These are phyloP conservation scores for Yoshiicerus persimilis DNA, from an alignment of 1,140 invertebrate genomes.

Conservation along the genomic window DNA sequence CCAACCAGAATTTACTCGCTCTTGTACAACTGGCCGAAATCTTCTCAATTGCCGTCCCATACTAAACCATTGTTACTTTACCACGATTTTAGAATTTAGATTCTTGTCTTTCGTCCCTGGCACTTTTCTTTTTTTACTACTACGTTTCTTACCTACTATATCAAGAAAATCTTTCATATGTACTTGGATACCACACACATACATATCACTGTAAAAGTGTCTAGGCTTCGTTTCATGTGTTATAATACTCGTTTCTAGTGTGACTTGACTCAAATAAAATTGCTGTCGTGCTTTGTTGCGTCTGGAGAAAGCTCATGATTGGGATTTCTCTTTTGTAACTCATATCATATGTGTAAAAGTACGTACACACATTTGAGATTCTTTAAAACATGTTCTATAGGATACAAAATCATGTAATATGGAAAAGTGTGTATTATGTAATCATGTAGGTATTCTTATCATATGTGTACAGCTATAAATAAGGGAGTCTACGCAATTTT, in stretches of 20 bases:
- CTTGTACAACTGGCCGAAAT: background rate
- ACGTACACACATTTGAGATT: background rate
- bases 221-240: too few species aligned
- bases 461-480: background rate
- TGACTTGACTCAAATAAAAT: background rate
- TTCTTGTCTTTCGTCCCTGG: background rate
- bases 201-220: background rate
- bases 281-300: background rate
- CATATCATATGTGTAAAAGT: background rate
- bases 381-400: background rate
- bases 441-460: too few species aligned
- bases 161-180: background rate
- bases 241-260: background rate
- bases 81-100: constrained; percentile 10
- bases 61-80: background rate
- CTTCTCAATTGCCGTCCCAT: background rate
- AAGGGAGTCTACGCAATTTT: background rate
- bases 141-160: background rate
- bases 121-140: background rate
- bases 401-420: background rate
- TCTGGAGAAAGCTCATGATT: constrained; percentile 12
- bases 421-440: background rate
- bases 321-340: background rate
- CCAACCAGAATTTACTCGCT: background rate
- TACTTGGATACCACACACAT: background rate